Base-by-base conservation (phyloP, 2,113 vertebrate species). In the Eonycteris spelaea region DNA sequence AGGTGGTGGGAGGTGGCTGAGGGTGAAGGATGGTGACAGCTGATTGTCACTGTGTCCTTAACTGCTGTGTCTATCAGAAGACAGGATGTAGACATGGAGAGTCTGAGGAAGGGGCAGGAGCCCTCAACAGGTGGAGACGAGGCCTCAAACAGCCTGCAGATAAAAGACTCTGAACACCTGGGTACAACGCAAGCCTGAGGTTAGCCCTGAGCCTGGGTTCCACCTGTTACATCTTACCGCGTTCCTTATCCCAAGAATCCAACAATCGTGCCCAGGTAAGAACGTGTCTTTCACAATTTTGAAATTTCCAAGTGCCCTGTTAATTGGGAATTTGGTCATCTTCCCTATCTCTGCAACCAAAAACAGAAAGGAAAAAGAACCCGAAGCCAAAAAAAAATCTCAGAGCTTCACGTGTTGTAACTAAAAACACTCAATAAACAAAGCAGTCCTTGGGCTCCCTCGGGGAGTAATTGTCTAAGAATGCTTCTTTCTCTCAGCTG, bases 391-490 rank as follows among this genome's bases (percentile, higher is more conserved):
- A 96, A 96, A 96, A 96, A 80, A 91, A 82, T 65, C 86, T 86
- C 78, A 97, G 91, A 97, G 92, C 83, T 86, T 97, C 97, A 97
- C 48, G n/a, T 97, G 95, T 96, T 96, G 95, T 97, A 98, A 97
- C 96, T 96, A 98, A 98, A 97, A 98, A 96, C 88, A 95, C 71
- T 97, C 87, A 97, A 87, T 98, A 98, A 98, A 98, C 96, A 98
- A 98, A 98, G 74, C 96, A 96, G 95, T 61, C 92, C 92, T 73
- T 94, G 73, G 57, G 95, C 87, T 97, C 77, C 91, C 97, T 97
- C 79, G 40, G 68, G 97, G 40, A 98, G 90, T 94, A 97, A 98
- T 70, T 96, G 96, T 98, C 97, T 91, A 97, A 98, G 98, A 90
- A 97, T 98, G 82, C 51, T 94, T 97, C 96, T 96, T 98, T 94